phyloP scores from a whole-genome alignment of 1,140 invertebrate species.

The Caenorhabditis tropicalis region DNA sequence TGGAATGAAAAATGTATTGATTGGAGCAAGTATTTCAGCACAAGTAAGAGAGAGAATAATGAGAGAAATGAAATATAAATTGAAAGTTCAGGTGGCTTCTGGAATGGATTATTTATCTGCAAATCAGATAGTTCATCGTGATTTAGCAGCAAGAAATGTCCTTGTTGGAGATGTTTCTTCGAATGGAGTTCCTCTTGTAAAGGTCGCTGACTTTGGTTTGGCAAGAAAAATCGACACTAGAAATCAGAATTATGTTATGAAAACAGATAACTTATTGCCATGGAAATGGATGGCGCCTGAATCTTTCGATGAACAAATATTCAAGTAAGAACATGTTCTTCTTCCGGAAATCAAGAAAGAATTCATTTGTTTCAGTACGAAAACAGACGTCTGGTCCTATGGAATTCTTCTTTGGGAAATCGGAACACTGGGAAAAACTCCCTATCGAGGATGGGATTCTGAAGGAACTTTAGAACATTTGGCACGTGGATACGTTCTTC shows the following conservation, averaged over 20 bases:
- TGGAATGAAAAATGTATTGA: neutral
- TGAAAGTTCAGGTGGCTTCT: neutral
- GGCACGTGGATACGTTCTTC: constrained; percentile 4
- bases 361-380: constrained; percentile 78
- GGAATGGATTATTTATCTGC: constrained; percentile 21
- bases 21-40: constrained; percentile 31
- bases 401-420: constrained; percentile 96
- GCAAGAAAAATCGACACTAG: neutral
- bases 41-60: neutral
- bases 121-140: constrained; percentile 10
- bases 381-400: constrained; percentile 98
- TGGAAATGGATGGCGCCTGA: constrained; percentile 34
- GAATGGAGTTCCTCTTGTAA: neutral
- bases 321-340: neutral
- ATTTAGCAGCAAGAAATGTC: constrained; percentile 16
- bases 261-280: constrained; percentile 1
- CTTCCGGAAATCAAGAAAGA: neutral
- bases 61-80: neutral
- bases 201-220: constrained; percentile 18
- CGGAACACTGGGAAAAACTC: constrained; percentile 86
- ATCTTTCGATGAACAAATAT: constrained; percentile 14
- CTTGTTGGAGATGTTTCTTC: constrained; percentile 21
- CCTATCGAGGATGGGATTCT: constrained; percentile 18
- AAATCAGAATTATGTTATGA: neutral
- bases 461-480: neutral